A percentile compares a stretch with the other conserved stretches of the same genome.
Evolutionary conservation across 2,888 invertebrate species (phyloP).

Genomic region (Agonopterix heracliana): DNA sequence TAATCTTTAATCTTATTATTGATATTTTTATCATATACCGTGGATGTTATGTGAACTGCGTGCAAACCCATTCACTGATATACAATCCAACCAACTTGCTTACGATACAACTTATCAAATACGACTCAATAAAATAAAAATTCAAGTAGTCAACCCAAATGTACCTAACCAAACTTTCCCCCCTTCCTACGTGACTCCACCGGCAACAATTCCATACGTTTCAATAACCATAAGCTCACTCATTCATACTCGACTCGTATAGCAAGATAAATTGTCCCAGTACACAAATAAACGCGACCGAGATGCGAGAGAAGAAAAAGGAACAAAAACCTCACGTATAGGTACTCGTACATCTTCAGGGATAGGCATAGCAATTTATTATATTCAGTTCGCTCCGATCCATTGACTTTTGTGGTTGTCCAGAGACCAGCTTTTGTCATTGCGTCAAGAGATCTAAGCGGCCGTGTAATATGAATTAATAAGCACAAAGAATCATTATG

Average conservation of each 20-base stretch:
- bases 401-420: slow-evolving; percentile 68
- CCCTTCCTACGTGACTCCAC: slow-evolving; percentile 15
- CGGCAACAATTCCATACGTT: slow-evolving; percentile 42
- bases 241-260: slow-evolving; percentile 65
- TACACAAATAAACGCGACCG: slow-evolving; percentile 63
- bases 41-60: no score
- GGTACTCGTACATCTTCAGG: slow-evolving; percentile 41
- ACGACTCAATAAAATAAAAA: not conserved
- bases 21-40: no score
- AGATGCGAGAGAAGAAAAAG: slow-evolving; percentile 50
- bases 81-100: no score
- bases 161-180: slow-evolving; percentile 9
- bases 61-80: no score
- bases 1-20: no score
- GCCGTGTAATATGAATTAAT: slow-evolving; percentile 76
- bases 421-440: slow-evolving; percentile 60
- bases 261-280: slow-evolving; percentile 67
- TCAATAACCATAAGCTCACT: slow-evolving; percentile 56
- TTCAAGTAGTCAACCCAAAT: slow-evolving; percentile 5
- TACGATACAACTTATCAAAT: no score
- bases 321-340: slow-evolving; percentile 49
- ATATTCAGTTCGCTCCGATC: slow-evolving; percentile 64
- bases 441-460: slow-evolving; percentile 63
- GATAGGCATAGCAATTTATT: slow-evolving; percentile 68
- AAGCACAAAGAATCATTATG: slow-evolving; percentile 70